Conservation (phyloP, 2,113 vertebrate genomes). For the Oostethus manadensis region DNA sequence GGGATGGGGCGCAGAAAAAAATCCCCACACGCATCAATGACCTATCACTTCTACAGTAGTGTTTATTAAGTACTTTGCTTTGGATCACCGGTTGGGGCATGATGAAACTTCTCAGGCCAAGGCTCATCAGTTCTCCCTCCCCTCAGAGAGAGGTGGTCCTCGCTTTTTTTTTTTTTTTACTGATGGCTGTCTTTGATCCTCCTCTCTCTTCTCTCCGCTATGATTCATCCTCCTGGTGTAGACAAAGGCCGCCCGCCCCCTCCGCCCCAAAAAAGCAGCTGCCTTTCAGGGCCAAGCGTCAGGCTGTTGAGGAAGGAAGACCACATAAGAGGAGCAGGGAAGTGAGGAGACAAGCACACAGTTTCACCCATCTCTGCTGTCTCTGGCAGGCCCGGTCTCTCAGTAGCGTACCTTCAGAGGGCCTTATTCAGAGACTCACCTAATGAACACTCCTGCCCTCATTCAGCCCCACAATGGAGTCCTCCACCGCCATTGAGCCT, state of each 20-base stretch:
- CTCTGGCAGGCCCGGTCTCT: conserved; percentile 49
- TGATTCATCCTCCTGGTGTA: conserved; percentile 53
- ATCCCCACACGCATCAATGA: conserved; percentile 34
- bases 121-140: conserved; percentile 50
- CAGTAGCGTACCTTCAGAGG: conserved; percentile 63
- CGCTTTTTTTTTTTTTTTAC: conserved; percentile 37
- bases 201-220: conserved; percentile 45
- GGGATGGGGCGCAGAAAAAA: conserved; percentile 24
- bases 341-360: conserved; percentile 34
- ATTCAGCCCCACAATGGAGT: conserved; percentile 74
- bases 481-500: conserved; percentile 73
- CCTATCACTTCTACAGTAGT: conserved; percentile 47
- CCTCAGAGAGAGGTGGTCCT: conserved; percentile 50
- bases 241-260: conserved; percentile 58
- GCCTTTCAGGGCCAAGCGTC: conserved; percentile 76
- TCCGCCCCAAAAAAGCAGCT: conserved; percentile 60
- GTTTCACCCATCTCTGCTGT: conserved; percentile 68
- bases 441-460: conserved; percentile 82
- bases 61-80: conserved; percentile 30
- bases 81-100: conserved; percentile 34
- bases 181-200: conserved; percentile 57
- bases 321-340: conserved; percentile 51
- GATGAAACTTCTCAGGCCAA: conserved; percentile 37
- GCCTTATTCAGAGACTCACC: conserved; percentile 75
- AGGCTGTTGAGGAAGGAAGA: conserved; percentile 62